Percentiles rank a stretch among this genome's conserved stretches.
Evolutionary conservation across 1,140 invertebrate species (phyloP).

Genomic region (Vanessa atalanta): DNA sequence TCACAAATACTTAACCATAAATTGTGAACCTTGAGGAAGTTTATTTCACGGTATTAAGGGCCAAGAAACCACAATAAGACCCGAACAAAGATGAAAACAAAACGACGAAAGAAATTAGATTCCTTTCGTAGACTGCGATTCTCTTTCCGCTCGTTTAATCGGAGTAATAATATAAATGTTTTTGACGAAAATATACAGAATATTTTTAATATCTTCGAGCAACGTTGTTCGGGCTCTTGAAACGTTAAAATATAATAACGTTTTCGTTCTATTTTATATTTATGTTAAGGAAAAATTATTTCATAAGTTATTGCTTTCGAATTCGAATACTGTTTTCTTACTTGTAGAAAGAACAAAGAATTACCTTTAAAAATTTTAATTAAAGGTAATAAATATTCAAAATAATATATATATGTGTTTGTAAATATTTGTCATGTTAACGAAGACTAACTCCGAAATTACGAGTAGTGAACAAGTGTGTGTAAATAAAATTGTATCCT

Average conservation of each 20-base stretch:
- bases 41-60: constrained; percentile 19
- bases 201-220: constrained; percentile 35
- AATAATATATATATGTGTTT: no score
- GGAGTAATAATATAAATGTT: constrained; percentile 27
- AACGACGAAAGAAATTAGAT: constrained; percentile 28
- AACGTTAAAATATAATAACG: constrained; percentile 30
- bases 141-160: constrained; percentile 26
- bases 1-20: constrained; percentile 18
- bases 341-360: no score
- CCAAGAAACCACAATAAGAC: constrained; percentile 11
- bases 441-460: no score
- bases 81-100: constrained; percentile 27
- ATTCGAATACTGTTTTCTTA: no score
- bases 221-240: constrained; percentile 17
- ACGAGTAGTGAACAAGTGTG: no score
- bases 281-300: neutral
- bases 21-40: constrained; percentile 24
- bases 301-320: neutral
- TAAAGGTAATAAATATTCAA: no score
- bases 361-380: no score
- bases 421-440: no score
- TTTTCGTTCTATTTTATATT: neutral
- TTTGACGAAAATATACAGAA: constrained; percentile 35
- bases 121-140: constrained; percentile 9
- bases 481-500: no score